Percentiles rank a stretch among this genome's conserved stretches.
Conservation (phyloP, 2,113 vertebrate species). For the Bufo gargarizans region DNA sequence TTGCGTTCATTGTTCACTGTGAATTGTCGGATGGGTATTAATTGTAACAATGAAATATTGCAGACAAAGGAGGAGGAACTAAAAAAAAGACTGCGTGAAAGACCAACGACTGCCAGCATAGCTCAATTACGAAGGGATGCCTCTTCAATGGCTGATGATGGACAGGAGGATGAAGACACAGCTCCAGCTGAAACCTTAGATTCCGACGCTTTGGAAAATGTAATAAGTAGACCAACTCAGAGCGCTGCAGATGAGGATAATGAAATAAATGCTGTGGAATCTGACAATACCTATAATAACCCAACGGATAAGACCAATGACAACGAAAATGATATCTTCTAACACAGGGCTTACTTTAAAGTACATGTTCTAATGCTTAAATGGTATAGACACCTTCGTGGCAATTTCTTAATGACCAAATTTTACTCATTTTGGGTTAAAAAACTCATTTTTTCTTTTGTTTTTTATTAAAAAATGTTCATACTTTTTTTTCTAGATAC, state of each 20-base stretch:
- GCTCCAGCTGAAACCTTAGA: constrained; percentile 13
- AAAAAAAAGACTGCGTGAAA: constrained; percentile 66
- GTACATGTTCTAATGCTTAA: background rate
- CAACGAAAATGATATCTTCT: constrained; percentile 52
- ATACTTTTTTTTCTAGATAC: too few species aligned
- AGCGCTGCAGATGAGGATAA: constrained; percentile 23
- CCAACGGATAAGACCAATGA: background rate
- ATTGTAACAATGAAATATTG: constrained; percentile 43
- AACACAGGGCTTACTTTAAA: constrained; percentile 16
- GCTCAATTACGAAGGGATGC: constrained; percentile 14
- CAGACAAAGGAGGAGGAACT: constrained; percentile 75
- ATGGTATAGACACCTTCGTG: too few species aligned
- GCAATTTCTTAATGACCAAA: too few species aligned
- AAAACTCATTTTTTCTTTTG: too few species aligned
- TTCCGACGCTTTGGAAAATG: constrained; percentile 32
- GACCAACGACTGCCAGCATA: constrained; percentile 2
- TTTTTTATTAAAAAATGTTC: too few species aligned
- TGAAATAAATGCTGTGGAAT: constrained; percentile 54
- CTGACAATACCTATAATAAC: constrained; percentile 64
- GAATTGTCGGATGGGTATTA: background rate
- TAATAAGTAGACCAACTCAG: constrained; percentile 16
- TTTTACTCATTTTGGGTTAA: too few species aligned
- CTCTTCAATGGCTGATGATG: constrained; percentile 46
- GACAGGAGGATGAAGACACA: background rate
- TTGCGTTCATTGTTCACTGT: background rate